Evolutionary conservation across 92 coral and sea anemone species (phyloP).

Genomic region (Porites lobata): DNA sequence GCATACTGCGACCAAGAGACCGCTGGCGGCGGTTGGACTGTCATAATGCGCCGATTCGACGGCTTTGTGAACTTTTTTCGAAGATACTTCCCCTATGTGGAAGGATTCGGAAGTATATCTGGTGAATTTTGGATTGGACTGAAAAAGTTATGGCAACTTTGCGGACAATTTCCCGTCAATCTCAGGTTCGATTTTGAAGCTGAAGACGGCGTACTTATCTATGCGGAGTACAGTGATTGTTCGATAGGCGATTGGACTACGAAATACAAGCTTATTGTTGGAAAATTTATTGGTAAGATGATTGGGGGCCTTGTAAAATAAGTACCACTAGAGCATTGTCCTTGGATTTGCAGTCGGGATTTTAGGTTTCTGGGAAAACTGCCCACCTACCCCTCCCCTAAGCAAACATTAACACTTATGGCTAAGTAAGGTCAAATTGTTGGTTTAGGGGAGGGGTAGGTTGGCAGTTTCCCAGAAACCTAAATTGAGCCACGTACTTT

Average conservation of each 20-base stretch:
- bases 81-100: constrained; percentile 50
- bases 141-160: constrained; percentile 51
- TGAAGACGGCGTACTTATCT: constrained; percentile 51
- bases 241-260: constrained; percentile 37
- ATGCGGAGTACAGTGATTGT: constrained; percentile 62
- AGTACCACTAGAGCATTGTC: no score
- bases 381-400: no score
- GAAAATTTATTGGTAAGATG: constrained; percentile 49
- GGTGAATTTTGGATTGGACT: constrained; percentile 79
- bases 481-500: no score
- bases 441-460: no score
- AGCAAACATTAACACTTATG: no score
- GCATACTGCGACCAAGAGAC: constrained; percentile 76
- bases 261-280: constrained; percentile 48
- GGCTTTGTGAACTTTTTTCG: constrained; percentile 58
- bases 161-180: constrained; percentile 21
- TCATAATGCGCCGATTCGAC: constrained; percentile 65
- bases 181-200: constrained; percentile 72
- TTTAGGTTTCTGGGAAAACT: no score
- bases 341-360: no score
- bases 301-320: no score
- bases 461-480: no score
- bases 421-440: no score
- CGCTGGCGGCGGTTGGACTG: constrained; percentile 81
- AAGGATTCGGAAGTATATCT: constrained; percentile 68